Base-by-base conservation (phyloP, 37 sponge, comb jelly and placozoan genomes). In the Spongia lamella region DNA sequence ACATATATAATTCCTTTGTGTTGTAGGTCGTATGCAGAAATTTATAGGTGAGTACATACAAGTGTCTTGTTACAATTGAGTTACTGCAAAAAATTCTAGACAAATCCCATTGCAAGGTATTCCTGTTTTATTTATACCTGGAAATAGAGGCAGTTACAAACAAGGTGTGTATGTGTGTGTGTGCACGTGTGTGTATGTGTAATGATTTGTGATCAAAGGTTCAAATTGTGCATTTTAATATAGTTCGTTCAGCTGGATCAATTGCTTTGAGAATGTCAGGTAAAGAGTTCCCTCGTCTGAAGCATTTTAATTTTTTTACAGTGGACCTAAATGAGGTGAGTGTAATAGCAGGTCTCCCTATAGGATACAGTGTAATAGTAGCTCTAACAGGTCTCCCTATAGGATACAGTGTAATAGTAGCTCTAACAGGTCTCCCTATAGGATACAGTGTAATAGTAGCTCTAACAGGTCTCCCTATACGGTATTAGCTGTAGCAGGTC, bases 111-210 rank as follows among this genome's bases (percentile, higher is more conserved):
- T 84, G 70, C 19, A 57, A 1, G 93, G 93, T 3, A 52, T 92
- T 0, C 93, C 93, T 0, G 88, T 70, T 16, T 56, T 92, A 32
- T 92, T 87, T 58, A 78, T 92, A 37, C 93, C 93, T 63, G 93
- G 93, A 30, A 92, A 88, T 72, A 89, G 81, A 15, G 93, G 93
- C 50, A 87, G 88, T 31, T 52, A 81, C 65, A 81, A 81, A 63
- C 93, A 92, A 73, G 85, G 84, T 76, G 27, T 2, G 26, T 9
- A 19, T 29, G 38, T 31, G 1, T n/a, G n/a, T n/a, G n/a, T n/a
- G n/a, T n/a, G n/a, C n/a, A n/a, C n/a, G 84, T 76, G 27, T 2
- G 26, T 9, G 17, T 29, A 36, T 31, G 1, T 19, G 17, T 60
- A 63, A 19, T 20, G 31, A 19, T 33, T 27, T 25, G 32, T 26